Evolutionary conservation across 2,888 invertebrate species (phyloP), one percentile per base, ranked within the genome.

Genomic region (Nineta flava): DNA sequence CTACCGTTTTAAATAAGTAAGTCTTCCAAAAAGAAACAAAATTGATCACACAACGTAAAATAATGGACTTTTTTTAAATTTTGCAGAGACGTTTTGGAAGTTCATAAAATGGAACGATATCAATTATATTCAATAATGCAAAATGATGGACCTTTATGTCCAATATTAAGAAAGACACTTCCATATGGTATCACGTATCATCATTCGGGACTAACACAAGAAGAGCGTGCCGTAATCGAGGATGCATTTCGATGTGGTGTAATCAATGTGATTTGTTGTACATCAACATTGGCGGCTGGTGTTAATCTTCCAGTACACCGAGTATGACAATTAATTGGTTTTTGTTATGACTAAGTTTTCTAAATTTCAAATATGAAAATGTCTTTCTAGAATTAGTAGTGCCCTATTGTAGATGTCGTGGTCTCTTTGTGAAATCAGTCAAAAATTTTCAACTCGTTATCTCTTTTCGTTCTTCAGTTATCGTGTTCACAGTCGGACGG

Each of bases 261-360:
- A n/a, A 68, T 97, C 34, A 86, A 81, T 53, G 85, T 93, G 31
- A 75, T 97, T 54, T 90, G 93, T 62, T 95, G 94, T 63, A 97
- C 96, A 0, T 94, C 95, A 1, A 97, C 96, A 0, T 71, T 97
- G 55, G 96, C 96, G n/a, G 95, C 96, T 17, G 96, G 96, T 3
- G 93, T 97, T 26, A 97, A 97, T 75, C 73, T 97, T 56, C 96
- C 96, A 12, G 95, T 95, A 1, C 79, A 81, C 67, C 76, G 94
- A 60, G 90, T 75, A 61, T 58, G 59, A 13, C n/a, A n/a, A n/a
- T n/a, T 38, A n/a, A n/a, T n/a, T n/a, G n/a, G n/a, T n/a, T n/a
- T n/a, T n/a, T n/a, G n/a, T n/a, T n/a, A n/a, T n/a, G n/a, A n/a
- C n/a, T n/a, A n/a, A n/a, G n/a, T n/a, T n/a, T n/a, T n/a, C n/a